Base-by-base conservation (phyloP, 2,113 vertebrate species). In the Larimichthys crocea region DNA sequence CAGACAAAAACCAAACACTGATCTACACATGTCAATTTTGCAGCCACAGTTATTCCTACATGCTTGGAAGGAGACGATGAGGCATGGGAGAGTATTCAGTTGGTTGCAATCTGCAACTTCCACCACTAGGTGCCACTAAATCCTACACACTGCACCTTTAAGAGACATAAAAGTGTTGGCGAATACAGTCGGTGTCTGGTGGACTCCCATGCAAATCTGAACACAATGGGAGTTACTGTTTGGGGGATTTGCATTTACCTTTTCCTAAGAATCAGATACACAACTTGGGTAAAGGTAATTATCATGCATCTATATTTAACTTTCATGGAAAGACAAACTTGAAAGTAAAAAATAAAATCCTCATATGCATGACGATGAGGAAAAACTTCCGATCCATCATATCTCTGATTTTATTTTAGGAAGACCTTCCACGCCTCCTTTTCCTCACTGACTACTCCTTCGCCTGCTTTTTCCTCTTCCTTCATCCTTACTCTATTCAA, bases 401-500 rank as follows among this genome's bases (percentile, higher is more conserved):
- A 79, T 79, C 31, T 29, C 60, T 65, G 53, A 64, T 50, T 78
- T 63, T 74, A 22, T 75, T 80, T 74, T 22, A 29, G 74, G 78
- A 88, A 59, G 57, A 81, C 20, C 72, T 80, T 80, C 44, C 65
- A 71, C 73, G 69, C 73, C 81, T 88, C 77, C 64, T 77, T 62
- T 84, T 88, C 81, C 87, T 89, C 70, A 66, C 85, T 65, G 66
- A 82, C 73, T 79, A 75, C 71, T 74, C 44, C 80, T 73, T 88
- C 77, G 26, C 60, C 62, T 63, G 55, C 52, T 74, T 70, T 74
- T 71, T 67, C 84, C 77, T 79, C 80, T 83, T 85, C 80, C 84
- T 72, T 88, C 81, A 79, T 90, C 83, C 85, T 84, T 62, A 49
- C 80, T 92, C 92, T 86, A 92, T 94, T 94, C 87, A 93, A 79